Base-by-base conservation (phyloP, 1,140 invertebrate species). In the Pogonomyrmex californicus region DNA sequence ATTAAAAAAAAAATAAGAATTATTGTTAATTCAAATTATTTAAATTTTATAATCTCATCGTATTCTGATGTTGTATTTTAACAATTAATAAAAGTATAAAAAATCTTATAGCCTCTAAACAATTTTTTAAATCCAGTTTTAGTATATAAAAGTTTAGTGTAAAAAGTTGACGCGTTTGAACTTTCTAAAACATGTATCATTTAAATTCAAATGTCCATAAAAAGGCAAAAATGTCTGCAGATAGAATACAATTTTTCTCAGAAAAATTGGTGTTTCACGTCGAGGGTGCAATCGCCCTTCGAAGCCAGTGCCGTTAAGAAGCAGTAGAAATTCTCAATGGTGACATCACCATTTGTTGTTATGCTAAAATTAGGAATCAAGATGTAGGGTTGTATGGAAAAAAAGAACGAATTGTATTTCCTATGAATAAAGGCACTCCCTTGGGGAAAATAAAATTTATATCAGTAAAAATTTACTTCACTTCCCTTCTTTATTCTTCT, bases 241-340 rank as follows among this genome's bases (percentile, higher is more conserved):
- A 14, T 62, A 30, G 49, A 76, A 85, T 9, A 23, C 56, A 38
- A 1, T 30, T 49, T 41, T 47, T 71, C 51, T 38, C 56, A 23
- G 54, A 68, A 54, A 83, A 51, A 73, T 62, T 62, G 54, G n/a
- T 47, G 10, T 76, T 5, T 44, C 62, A 82, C 87, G 82, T 89
- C 86, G 44, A 54, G 81, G 12, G 30, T 76, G 68, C 85, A 86
- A 92, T 88, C 76, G 85, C 68, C 70, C 68, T 82, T 89, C 76
- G 86, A 90, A 90, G 87, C 88, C 56, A 68, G 62, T 49, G 44
- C 66, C 73, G 78, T 87, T 83, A 85, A 86, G 81, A 85, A 77
- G 86, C 71, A 56, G 65, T 65, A 77, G 83, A 85, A 90, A 90
- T 88, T 89, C 88, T 90, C 88, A 56, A 68, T 66, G 70, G 79